A percentile compares a stretch with the other conserved stretches of the same genome.
phyloP scores from a whole-genome alignment of 2,888 invertebrate species.

The Dyspetes luteomarginatus region DNA sequence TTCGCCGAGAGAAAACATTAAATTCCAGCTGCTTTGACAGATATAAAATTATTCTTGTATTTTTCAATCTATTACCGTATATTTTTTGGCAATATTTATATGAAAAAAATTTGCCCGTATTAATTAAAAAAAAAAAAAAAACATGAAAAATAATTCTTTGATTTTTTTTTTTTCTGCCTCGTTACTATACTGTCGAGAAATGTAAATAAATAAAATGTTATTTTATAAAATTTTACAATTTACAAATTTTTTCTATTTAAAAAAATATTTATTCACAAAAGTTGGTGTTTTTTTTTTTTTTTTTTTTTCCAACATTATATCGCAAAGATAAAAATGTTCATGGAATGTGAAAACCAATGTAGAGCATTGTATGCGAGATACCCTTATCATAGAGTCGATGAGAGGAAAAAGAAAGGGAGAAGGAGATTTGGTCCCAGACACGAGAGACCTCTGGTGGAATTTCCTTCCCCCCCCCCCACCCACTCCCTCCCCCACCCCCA shows the following conservation, averaged over 20 bases:
- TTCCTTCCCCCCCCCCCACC: no score
- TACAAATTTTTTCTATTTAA: no score
- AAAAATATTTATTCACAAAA: no score
- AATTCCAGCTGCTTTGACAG: background rate
- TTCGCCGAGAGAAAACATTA: background rate
- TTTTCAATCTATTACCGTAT: no score
- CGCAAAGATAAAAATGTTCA: background rate
- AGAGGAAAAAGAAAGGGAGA: background rate
- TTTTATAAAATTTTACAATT: background rate
- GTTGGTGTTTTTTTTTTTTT: background rate
- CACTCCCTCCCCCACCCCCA: background rate
- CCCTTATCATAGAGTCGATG: background rate
- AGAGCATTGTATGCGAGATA: background rate
- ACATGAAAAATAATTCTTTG: no score
- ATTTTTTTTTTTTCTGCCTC: no score
- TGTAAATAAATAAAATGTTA: no score
- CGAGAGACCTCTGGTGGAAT: background rate
- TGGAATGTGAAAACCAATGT: background rate
- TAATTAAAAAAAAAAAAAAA: no score
- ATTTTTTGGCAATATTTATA: no score
- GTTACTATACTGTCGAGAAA: no score
- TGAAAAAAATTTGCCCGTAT: no score
- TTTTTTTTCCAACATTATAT: background rate
- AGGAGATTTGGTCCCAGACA: slow-evolving; percentile 1
- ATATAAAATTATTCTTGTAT: no score